These are phyloP conservation scores for Micromussa lordhowensis DNA, from an alignment of 92 coral and sea anemone genomes.

Conservation along the genomic window DNA sequence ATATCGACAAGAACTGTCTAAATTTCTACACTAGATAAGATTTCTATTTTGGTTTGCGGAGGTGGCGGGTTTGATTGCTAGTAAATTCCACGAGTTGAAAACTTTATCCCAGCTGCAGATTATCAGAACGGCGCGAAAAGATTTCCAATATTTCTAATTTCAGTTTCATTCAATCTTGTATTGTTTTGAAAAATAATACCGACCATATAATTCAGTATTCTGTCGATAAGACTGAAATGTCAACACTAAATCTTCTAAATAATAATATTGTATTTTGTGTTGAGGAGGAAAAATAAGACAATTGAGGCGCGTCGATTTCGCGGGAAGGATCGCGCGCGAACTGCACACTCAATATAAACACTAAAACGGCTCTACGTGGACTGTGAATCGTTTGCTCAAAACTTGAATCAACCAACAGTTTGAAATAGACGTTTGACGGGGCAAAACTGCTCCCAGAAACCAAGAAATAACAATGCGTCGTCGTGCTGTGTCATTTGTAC, in stretches of 20 bases:
- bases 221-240: background rate
- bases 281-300: background rate
- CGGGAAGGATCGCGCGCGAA: slow-evolving; percentile 11
- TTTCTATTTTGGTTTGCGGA: slow-evolving; percentile 37
- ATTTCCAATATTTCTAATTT: background rate
- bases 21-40: slow-evolving; percentile 13
- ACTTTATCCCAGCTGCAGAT: slow-evolving; percentile 4
- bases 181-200: slow-evolving; percentile 1
- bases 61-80: slow-evolving; percentile 30
- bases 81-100: background rate
- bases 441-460: background rate
- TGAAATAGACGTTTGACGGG: background rate
- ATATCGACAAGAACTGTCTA: background rate
- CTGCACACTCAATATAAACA: background rate
- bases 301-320: slow-evolving; percentile 24
- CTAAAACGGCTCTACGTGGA: background rate
- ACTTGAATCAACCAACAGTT: background rate
- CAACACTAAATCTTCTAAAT: background rate
- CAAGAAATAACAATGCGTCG: background rate
- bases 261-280: background rate
- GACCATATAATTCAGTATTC: background rate
- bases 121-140: background rate
- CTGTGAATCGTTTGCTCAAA: background rate
- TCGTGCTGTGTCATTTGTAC: slow-evolving; percentile 38
- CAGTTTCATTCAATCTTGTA: background rate